Percentiles rank a stretch among this genome's conserved stretches.
phyloP scores from a whole-genome alignment of 2,797 vertebrate genomes.

The Adrianichthys oophorus region DNA sequence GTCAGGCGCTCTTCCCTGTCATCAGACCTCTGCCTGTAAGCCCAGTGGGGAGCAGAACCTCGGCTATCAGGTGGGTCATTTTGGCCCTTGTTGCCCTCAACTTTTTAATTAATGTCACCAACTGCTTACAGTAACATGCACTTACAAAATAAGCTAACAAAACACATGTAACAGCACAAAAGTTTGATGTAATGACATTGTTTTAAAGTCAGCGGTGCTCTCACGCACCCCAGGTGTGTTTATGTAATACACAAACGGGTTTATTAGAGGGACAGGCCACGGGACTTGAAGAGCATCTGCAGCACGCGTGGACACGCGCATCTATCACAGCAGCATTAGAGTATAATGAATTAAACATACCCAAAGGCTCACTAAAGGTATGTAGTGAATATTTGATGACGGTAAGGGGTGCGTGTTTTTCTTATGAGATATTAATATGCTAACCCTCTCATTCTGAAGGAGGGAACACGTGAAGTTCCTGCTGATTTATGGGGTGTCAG shows the following conservation, averaged over 20 bases:
- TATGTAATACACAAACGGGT: conserved; percentile 56
- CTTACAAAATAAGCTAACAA: not conserved
- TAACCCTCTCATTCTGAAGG: conserved; percentile 45
- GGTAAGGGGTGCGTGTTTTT: conserved; percentile 59
- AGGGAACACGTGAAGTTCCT: conserved; percentile 20
- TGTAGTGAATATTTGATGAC: conserved; percentile 75
- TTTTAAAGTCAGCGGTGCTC: conserved; percentile 39
- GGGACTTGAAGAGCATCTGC: conserved; percentile 55
- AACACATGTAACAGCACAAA: conserved; percentile 5
- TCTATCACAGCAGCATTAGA: conserved; percentile 64
- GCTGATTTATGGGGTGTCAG: conserved; percentile 63
- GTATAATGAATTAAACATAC: conserved; percentile 74
- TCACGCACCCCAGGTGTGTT: conserved; percentile 62
- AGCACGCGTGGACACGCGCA: conserved; percentile 70
- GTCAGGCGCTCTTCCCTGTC: conserved; percentile 91
- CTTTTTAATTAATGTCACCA: conserved; percentile 9
- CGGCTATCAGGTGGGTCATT: conserved; percentile 85
- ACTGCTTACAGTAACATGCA: conserved; percentile 4
- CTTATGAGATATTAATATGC: conserved; percentile 71
- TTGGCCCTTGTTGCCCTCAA: conserved; percentile 10
- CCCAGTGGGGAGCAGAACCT: conserved; percentile 89
- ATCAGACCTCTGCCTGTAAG: conserved; percentile 92
- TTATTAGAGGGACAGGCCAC: conserved; percentile 59
- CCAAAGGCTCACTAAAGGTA: conserved; percentile 67
- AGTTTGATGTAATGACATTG: conserved; percentile 53